These are phyloP conservation scores for Gari tellinella DNA, from an alignment of 2,888 invertebrate species.

Conservation along the genomic window DNA sequence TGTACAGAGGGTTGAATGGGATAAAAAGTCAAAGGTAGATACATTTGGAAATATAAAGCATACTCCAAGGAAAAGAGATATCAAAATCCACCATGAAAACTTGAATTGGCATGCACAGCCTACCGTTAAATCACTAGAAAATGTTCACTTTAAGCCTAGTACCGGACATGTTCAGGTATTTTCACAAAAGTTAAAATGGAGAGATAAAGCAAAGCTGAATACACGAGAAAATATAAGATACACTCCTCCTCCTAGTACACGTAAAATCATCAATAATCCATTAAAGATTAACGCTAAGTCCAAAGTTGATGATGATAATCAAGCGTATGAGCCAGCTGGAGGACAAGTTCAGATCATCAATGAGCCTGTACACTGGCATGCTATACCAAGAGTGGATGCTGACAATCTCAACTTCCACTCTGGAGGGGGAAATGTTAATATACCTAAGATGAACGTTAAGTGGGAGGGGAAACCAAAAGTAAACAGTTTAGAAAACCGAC, in stretches of 20 bases:
- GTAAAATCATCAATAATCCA: constrained; percentile 52
- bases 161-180: constrained; percentile 61
- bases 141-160: constrained; percentile 84
- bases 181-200: constrained; percentile 68
- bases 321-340: constrained; percentile 90
- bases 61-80: constrained; percentile 54
- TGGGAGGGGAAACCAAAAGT: constrained; percentile 69
- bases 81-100: constrained; percentile 62
- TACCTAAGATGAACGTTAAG: constrained; percentile 52
- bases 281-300: constrained; percentile 60
- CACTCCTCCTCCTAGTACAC: constrained; percentile 46
- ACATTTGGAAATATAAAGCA: constrained; percentile 55
- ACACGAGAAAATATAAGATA: constrained; percentile 54
- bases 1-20: constrained; percentile 36
- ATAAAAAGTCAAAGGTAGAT: constrained; percentile 66
- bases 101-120: constrained; percentile 88
- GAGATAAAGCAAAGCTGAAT: constrained; percentile 63
- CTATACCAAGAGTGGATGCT: constrained; percentile 70
- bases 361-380: constrained; percentile 51
- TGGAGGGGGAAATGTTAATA: constrained; percentile 69
- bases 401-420: constrained; percentile 70
- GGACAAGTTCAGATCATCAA: constrained; percentile 63
- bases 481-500: constrained; percentile 94
- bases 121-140: constrained; percentile 97
- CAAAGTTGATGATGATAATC: constrained; percentile 69